These are phyloP conservation scores for Andrena fulva DNA, from an alignment of 2,888 invertebrate genomes.

Conservation along the genomic window DNA sequence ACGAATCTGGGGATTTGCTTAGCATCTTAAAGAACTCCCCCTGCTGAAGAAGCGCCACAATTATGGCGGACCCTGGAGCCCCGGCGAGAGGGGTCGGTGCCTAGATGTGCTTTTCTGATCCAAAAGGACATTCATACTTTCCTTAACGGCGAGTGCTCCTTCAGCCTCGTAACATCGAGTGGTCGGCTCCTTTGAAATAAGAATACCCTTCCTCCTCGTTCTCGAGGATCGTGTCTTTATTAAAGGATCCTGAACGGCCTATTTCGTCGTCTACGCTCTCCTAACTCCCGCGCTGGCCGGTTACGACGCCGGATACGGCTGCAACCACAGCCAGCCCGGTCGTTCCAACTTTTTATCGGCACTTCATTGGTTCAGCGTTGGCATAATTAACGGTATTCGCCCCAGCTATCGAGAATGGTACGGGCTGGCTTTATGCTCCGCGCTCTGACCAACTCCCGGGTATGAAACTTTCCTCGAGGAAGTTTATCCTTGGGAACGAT, in stretches of 20 bases:
- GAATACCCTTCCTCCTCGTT: conserved; percentile 47
- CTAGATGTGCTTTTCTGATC: conserved; percentile 52
- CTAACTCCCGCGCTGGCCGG: conserved; percentile 34
- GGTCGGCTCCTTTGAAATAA: conserved; percentile 61
- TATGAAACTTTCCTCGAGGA: conserved; percentile 57
- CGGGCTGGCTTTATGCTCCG: conserved; percentile 47
- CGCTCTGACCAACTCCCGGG: conserved; percentile 43
- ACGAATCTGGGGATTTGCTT: conserved; percentile 7
- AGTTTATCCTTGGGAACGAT: conserved; percentile 44
- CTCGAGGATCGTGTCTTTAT: conserved; percentile 65
- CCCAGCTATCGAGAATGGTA: conserved; percentile 50
- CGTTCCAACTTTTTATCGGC: conserved; percentile 73
- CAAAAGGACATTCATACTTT: conserved; percentile 46
- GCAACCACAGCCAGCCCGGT: conserved; percentile 50
- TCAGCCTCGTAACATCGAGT: conserved; percentile 52
- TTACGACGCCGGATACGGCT: conserved; percentile 50
- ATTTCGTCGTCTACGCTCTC: conserved; percentile 50
- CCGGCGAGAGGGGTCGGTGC: conserved; percentile 14
- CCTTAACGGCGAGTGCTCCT: conserved; percentile 49
- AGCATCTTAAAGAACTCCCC: background rate
- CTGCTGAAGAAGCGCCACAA: background rate
- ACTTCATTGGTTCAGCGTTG: conserved; percentile 66
- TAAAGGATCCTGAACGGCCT: conserved; percentile 59
- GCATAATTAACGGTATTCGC: conserved; percentile 73
- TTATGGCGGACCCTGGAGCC: background rate